Evolutionary conservation across 2,888 invertebrate species (phyloP).

Genomic region (Notodonta dromedarius): DNA sequence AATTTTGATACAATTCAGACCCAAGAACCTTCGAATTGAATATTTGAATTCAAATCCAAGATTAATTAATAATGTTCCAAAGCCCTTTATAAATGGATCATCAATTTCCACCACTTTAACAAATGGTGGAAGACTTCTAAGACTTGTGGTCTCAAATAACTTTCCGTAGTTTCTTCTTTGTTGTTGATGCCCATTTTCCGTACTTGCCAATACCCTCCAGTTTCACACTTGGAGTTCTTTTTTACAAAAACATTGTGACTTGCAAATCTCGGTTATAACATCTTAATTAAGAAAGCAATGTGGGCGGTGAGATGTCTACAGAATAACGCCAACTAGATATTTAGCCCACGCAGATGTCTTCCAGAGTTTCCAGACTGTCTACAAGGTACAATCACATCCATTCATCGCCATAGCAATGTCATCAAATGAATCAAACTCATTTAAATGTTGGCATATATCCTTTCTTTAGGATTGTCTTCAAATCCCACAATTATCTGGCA

Average conservation of each 20-base stretch:
- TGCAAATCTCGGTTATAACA: conserved; percentile 7
- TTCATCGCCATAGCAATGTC: background rate
- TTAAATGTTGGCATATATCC: no score
- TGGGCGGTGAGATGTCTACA: conserved; percentile 17
- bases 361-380: conserved; percentile 14
- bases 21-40: conserved; percentile 1
- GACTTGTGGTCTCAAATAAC: conserved; percentile 15
- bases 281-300: conserved; percentile 15
- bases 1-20: conserved; percentile 1
- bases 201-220: background rate
- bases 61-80: conserved; percentile 15
- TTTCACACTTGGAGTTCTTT: background rate
- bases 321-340: conserved; percentile 17
- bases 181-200: background rate
- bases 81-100: conserved; percentile 22
- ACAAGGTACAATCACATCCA: conserved; percentile 3
- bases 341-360: conserved; percentile 23
- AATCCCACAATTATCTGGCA: background rate
- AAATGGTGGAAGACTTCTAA: conserved; percentile 19
- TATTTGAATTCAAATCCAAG: conserved; percentile 15
- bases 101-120: conserved; percentile 16
- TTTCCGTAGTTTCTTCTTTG: conserved; percentile 1
- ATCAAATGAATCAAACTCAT: background rate
- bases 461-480: background rate
- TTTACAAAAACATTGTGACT: background rate